Percentiles rank a stretch among this genome's conserved stretches.
Conservation (phyloP, 2,113 vertebrate genomes). For the Gymnobelideus leadbeateri region DNA sequence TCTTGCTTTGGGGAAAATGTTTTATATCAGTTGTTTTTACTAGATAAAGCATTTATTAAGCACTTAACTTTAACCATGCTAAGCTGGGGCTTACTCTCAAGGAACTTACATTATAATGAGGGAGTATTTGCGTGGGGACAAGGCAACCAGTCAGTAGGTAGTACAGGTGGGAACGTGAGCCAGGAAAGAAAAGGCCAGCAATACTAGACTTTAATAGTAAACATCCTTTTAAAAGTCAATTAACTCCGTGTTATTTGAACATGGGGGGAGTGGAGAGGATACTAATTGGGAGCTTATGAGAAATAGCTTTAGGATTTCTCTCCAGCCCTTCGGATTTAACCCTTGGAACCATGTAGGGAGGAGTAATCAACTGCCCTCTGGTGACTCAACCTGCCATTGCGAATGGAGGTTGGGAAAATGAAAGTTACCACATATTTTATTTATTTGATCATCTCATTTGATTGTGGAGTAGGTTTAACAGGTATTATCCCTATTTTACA, state of each 20-base stretch:
- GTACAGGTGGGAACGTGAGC: background rate
- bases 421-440: background rate
- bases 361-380: background rate
- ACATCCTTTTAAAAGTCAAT: background rate
- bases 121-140: background rate
- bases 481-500: background rate
- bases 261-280: background rate
- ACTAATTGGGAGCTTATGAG: background rate
- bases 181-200: background rate
- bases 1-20: background rate
- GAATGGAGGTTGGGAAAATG: background rate
- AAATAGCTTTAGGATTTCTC: background rate
- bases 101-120: background rate
- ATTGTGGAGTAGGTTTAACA: background rate
- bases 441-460: background rate
- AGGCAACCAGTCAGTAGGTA: background rate
- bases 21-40: background rate
- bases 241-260: background rate
- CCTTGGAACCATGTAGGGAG: background rate
- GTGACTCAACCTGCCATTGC: background rate
- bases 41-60: background rate
- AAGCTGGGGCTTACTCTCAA: background rate
- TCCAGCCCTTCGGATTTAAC: background rate
- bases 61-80: background rate
- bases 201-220: background rate